Percentiles rank a stretch among this genome's conserved stretches.
These are phyloP conservation scores for Oryctes rhinoceros DNA, from an alignment of 1,140 invertebrate genomes.

Conservation along the genomic window DNA sequence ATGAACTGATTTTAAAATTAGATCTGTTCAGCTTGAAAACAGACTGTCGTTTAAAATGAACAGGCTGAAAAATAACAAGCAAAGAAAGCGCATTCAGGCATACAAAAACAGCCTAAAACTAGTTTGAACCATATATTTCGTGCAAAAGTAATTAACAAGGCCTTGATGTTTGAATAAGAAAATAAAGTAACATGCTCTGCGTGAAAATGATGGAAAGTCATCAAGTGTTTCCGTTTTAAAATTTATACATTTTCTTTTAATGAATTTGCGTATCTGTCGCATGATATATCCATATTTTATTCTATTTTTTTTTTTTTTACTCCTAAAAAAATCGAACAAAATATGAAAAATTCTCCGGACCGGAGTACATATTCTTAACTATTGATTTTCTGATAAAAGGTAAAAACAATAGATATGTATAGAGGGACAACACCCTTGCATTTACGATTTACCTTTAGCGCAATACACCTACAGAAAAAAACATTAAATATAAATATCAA, in stretches of 20 bases:
- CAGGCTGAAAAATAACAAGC: neutral
- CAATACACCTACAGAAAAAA: neutral
- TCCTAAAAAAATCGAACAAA: neutral
- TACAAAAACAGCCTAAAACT: constrained; percentile 24
- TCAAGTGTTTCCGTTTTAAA: too few species aligned
- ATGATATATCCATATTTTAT: neutral
- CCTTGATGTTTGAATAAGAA: neutral
- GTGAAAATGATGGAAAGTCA: neutral
- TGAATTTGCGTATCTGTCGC: too few species aligned
- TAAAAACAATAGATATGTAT: constrained; percentile 17
- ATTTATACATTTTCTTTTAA: too few species aligned
- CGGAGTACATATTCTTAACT: neutral
- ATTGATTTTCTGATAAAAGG: constrained; percentile 33
- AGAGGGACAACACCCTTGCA: constrained; percentile 22
- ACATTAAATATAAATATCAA: neutral
- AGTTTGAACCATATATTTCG: neutral
- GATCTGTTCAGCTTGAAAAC: constrained; percentile 1
- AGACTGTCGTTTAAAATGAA: constrained; percentile 4
- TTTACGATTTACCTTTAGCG: neutral
- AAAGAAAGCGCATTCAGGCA: constrained; percentile 19
- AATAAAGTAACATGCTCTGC: neutral
- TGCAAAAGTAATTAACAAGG: neutral
- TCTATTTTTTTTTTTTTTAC: neutral
- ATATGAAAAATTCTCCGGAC: neutral
- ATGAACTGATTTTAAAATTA: neutral